A percentile compares a stretch with the other conserved stretches of the same genome.
Evolutionary conservation across 2,888 invertebrate genomes (phyloP).

Genomic region (Gisinianus flammeolus): DNA sequence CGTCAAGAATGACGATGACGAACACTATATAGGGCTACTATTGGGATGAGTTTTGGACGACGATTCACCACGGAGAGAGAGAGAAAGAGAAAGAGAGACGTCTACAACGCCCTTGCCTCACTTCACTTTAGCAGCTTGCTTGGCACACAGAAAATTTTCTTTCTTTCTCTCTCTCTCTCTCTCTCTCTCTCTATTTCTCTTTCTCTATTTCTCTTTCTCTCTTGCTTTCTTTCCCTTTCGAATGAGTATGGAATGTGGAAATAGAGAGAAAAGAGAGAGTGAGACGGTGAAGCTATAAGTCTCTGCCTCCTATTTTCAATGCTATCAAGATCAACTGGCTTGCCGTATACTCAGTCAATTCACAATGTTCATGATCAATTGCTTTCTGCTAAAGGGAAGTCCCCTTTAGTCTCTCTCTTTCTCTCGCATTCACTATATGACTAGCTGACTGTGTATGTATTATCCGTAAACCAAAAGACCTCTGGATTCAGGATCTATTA

Average conservation of each 20-base stretch:
- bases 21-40: no score
- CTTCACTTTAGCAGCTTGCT: no score
- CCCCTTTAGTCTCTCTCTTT: constrained; percentile 10
- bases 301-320: constrained; percentile 30
- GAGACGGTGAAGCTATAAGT: constrained; percentile 26
- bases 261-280: neutral
- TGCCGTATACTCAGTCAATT: constrained; percentile 28
- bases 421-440: neutral
- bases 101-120: no score
- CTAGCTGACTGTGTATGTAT: neutral
- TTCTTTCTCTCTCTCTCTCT: neutral
- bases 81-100: no score
- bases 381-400: no score
- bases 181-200: neutral
- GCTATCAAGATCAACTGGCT: constrained; percentile 35
- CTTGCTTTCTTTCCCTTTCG: neutral
- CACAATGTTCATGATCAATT: constrained; percentile 32
- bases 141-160: no score
- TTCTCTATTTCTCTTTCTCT: neutral
- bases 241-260: neutral
- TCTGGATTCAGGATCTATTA: constrained; percentile 17
- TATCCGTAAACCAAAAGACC: neutral
- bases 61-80: no score
- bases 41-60: no score
- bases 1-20: no score